Conservation (phyloP, 2,888 invertebrate genomes). For the Didymodactylos carnosus region DNA sequence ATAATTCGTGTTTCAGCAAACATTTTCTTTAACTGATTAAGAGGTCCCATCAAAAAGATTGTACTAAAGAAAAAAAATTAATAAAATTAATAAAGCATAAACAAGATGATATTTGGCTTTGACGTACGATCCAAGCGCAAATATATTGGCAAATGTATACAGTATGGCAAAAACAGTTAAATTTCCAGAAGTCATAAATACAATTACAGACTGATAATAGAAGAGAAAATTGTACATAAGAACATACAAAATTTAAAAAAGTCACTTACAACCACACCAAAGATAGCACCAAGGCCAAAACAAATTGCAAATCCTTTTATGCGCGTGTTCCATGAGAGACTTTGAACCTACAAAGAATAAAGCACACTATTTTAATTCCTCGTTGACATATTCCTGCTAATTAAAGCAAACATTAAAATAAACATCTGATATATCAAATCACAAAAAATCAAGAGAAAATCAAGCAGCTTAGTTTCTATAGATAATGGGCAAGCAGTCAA, state of each 20-base stretch:
- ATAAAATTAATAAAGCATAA: neutral
- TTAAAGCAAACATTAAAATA: too few relatives aligned
- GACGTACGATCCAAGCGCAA: neutral
- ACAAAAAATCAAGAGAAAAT: too few relatives aligned
- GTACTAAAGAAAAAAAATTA: neutral
- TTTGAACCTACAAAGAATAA: neutral
- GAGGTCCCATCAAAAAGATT: neutral
- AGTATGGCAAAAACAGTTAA: neutral
- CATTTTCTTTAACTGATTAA: neutral
- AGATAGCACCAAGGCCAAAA: neutral
- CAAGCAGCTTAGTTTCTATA: too few relatives aligned
- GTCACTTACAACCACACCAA: neutral
- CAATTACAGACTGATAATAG: neutral
- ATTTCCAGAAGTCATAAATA: neutral
- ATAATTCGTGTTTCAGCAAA: neutral
- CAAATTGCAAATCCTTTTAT: neutral
- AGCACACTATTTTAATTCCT: too few relatives aligned
- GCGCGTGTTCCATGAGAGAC: neutral
- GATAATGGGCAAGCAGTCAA: too few relatives aligned
- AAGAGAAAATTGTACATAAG: too few relatives aligned
- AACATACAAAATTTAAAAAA: too few relatives aligned
- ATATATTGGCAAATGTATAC: neutral
- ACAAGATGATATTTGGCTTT: too few relatives aligned
- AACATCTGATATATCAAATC: too few relatives aligned
- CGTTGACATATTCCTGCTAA: too few relatives aligned